Evolutionary conservation across 1,140 invertebrate genomes (phyloP), one percentile per base, ranked within the genome.

Genomic region (Neomicropteryx cornuta): DNA sequence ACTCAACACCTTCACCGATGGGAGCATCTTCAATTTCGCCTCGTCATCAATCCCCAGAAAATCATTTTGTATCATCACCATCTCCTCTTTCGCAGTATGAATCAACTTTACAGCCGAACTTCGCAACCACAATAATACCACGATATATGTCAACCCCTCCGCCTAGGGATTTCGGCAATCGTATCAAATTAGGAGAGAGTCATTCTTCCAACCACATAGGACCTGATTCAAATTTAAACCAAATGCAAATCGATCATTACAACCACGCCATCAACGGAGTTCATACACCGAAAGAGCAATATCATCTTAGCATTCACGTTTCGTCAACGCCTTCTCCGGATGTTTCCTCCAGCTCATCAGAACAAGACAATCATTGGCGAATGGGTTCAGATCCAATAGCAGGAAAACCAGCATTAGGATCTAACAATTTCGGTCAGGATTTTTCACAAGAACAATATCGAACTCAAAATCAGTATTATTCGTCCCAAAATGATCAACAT

Each of bases 201-300:
- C n/a, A n/a, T n/a, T n/a, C n/a, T n/a, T n/a, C n/a, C n/a, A n/a
- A n/a, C n/a, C n/a, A n/a, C n/a, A n/a, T n/a, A n/a, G n/a, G n/a
- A n/a, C n/a, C n/a, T n/a, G n/a, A n/a, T n/a, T n/a, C n/a, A n/a
- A n/a, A n/a, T n/a, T n/a, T n/a, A n/a, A 64, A 66, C 41, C 56
- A 56, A 41, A 55, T 65, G 41, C 55, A 60, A 41, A 58, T 62
- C 32, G 60, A 66, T 46, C 62, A 66, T 46, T 68, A 62, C 44
- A 58, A 64, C 43, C 66, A 66, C 43, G 55, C 60, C 27, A 55
- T 47, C 14, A 64, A 55, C 47, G 61, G 60, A 5, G 42, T 64
- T 1, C 55, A 55, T 39, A 64, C 58, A 47, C 55, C 57, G 1
- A 46, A 46, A 41, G 41, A 42, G 20, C 36, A 39, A 24, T n/a